Percentiles rank a stretch among this genome's conserved stretches.
Evolutionary conservation across 2,888 invertebrate genomes (phyloP).

Genomic region (Phoronis australis): DNA sequence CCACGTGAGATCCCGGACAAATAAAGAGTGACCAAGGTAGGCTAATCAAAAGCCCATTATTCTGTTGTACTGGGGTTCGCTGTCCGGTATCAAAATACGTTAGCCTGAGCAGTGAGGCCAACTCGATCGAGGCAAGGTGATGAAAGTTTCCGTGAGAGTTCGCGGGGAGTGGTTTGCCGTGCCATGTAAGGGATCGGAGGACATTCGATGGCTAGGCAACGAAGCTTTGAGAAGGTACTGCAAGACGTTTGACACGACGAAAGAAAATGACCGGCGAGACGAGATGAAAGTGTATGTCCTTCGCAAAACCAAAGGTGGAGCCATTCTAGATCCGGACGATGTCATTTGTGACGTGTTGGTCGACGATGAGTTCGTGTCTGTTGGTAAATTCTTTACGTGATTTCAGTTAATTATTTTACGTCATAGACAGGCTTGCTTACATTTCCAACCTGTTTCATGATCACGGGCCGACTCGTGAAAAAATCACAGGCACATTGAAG

Average conservation of each 20-base stretch:
- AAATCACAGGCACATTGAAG: no score
- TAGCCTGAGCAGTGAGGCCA: no score
- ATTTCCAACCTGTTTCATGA: no score
- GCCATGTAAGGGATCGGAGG: constrained; percentile 56
- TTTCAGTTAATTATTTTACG: no score
- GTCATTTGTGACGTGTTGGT: constrained; percentile 58
- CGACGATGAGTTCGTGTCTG: constrained; percentile 61
- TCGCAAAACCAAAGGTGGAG: constrained; percentile 60
- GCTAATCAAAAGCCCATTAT: no score
- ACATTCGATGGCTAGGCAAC: constrained; percentile 58
- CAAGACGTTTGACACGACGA: constrained; percentile 47
- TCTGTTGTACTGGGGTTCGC: no score
- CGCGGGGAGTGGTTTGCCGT: constrained; percentile 61
- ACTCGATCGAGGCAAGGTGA: constrained; percentile 25
- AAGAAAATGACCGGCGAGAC: constrained; percentile 10
- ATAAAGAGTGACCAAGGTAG: no score
- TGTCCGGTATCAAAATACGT: no score
- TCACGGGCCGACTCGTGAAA: no score
- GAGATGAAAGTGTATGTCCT: constrained; percentile 54
- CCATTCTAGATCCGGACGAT: constrained; percentile 60
- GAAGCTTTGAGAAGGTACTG: constrained; percentile 56
- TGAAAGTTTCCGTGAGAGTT: constrained; percentile 59
- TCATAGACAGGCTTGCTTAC: no score
- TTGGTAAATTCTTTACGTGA: constrained; percentile 56
- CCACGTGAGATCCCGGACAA: no score